A percentile compares a stretch with the other conserved stretches of the same genome.
phyloP scores from a whole-genome alignment of 1,140 invertebrate species.

The Tetramorium simillimum region DNA sequence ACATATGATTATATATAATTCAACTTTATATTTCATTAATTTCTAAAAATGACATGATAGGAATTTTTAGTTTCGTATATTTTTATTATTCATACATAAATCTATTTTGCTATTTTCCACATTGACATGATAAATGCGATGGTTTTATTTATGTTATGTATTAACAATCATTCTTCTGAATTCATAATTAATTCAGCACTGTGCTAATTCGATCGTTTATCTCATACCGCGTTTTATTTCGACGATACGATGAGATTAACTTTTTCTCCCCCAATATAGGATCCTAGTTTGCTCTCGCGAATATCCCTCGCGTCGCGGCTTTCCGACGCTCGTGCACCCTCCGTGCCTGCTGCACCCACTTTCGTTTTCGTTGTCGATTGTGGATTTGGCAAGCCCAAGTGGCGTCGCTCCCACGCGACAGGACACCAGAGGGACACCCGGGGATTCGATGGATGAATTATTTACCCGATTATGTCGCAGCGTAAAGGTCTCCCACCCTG shows the following conservation, averaged over 20 bases:
- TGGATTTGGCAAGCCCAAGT: constrained; percentile 66
- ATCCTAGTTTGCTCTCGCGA: constrained; percentile 30
- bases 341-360: constrained; percentile 11
- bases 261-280: constrained; percentile 10
- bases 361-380: constrained; percentile 60
- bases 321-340: constrained; percentile 20
- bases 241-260: constrained; percentile 52
- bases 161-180: neutral
- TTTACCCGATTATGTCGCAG: constrained; percentile 78
- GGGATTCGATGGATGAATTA: constrained; percentile 75
- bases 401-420: constrained; percentile 62
- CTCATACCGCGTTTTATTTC: constrained; percentile 9
- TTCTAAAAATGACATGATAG: too few relatives aligned
- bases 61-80: too few relatives aligned
- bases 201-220: neutral
- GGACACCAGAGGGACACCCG: constrained; percentile 36
- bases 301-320: constrained; percentile 1
- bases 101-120: neutral
- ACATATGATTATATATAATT: too few relatives aligned
- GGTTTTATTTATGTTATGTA: neutral
- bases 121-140: neutral
- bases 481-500: constrained; percentile 54
- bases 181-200: neutral
- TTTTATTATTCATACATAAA: too few relatives aligned
- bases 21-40: too few relatives aligned